phyloP scores from a whole-genome alignment of 2,113 vertebrate genomes.

The Aegypius monachus region DNA sequence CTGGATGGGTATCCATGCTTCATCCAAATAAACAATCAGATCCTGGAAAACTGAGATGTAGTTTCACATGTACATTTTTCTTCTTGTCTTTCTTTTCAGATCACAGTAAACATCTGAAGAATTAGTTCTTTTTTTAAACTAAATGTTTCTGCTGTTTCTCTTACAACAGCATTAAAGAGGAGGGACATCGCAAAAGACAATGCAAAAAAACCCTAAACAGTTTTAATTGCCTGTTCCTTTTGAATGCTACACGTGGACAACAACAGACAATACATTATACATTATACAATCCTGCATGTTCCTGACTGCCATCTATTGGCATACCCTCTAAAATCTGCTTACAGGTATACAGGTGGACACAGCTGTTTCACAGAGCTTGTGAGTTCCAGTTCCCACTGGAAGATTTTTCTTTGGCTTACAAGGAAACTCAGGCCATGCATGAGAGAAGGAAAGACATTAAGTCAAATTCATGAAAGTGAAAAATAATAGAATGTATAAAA shows the following conservation, averaged over 20 bases:
- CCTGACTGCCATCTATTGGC: background rate
- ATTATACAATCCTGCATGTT: background rate
- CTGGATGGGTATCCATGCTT: background rate
- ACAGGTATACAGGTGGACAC: background rate
- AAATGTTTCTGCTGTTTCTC: background rate
- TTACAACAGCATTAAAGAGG: background rate
- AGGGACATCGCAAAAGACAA: background rate
- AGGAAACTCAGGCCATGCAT: background rate
- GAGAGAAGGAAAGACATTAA: background rate
- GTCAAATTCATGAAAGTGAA: background rate
- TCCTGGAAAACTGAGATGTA: background rate
- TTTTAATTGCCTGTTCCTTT: background rate
- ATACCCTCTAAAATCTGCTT: background rate
- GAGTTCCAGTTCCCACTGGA: background rate
- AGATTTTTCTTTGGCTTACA: background rate
- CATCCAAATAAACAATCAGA: background rate
- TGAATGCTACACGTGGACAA: background rate
- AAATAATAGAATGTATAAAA: background rate
- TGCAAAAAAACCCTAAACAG: background rate
- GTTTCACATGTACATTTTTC: background rate
- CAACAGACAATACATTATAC: background rate
- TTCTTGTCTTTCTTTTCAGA: background rate
- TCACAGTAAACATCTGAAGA: background rate
- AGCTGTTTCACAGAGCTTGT: background rate
- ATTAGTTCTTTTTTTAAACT: background rate